These are phyloP conservation scores for Zootermopsis nevadensis DNA, from an alignment of 2,888 invertebrate species.

Conservation along the genomic window DNA sequence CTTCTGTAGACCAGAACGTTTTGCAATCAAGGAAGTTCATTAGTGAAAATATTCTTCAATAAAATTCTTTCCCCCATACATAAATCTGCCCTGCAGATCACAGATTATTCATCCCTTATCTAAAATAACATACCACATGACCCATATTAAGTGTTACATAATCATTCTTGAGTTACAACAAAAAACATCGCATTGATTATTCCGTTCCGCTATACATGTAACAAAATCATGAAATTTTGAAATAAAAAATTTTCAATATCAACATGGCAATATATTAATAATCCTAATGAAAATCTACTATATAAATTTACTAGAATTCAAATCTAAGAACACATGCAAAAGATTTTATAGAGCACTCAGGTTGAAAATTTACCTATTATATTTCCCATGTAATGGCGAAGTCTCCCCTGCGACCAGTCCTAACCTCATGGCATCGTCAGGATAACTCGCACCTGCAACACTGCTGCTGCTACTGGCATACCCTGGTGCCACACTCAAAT, in stretches of 20 bases:
- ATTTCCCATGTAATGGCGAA: conserved; percentile 21
- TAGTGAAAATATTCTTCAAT: no score
- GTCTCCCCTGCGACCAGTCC: background rate
- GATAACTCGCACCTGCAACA: background rate
- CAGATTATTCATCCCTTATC: no score
- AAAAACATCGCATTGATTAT: no score
- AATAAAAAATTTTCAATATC: background rate
- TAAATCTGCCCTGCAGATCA: no score
- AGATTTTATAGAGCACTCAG: background rate
- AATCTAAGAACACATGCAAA: background rate
- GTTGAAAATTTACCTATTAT: conserved; percentile 17
- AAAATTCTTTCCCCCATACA: no score
- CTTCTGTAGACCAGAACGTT: no score
- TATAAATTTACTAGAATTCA: background rate
- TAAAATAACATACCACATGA: no score
- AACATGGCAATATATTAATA: background rate
- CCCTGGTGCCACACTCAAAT: background rate
- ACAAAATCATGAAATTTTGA: no score
- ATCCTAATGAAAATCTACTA: background rate
- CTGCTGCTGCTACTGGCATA: background rate
- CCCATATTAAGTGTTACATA: no score
- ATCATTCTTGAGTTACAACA: no score
- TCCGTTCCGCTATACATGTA: background rate
- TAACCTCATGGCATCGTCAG: background rate
- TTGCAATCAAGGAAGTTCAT: no score